Conservation (phyloP, 2,797 vertebrate genomes). For the Nyctibius grandis region DNA sequence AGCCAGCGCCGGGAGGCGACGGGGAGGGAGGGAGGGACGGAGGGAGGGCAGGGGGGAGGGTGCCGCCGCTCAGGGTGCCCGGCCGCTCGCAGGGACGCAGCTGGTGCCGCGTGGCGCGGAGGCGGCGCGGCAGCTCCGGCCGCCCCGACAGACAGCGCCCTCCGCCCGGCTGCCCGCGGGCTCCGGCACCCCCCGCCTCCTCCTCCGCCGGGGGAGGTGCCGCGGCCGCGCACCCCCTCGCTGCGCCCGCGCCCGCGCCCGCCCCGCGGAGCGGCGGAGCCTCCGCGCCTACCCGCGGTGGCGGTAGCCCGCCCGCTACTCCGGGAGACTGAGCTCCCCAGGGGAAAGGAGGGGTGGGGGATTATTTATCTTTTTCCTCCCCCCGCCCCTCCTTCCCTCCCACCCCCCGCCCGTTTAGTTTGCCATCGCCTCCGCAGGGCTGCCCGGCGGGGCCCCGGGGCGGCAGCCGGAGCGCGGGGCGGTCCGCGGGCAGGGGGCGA, state of each 20-base stretch:
- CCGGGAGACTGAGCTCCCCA: background rate
- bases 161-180: no score
- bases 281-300: background rate
- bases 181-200: no score
- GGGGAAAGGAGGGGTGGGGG: background rate
- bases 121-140: background rate
- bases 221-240: background rate
- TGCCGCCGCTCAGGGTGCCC: background rate
- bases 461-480: background rate
- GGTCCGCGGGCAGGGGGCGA: background rate
- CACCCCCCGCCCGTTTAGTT: background rate
- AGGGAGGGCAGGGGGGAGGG: no score
- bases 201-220: background rate
- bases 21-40: background rate
- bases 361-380: background rate
- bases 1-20: background rate
- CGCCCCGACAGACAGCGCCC: background rate
- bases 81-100: background rate
- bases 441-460: background rate
- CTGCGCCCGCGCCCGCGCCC: no score
- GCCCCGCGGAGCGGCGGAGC: background rate
- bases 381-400: background rate
- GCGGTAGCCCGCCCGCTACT: background rate
- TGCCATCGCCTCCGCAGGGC: background rate
- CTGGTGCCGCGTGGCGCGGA: background rate